These are phyloP conservation scores for Cryptocheilus praepositus DNA, from an alignment of 2,888 invertebrate species.

Conservation along the genomic window DNA sequence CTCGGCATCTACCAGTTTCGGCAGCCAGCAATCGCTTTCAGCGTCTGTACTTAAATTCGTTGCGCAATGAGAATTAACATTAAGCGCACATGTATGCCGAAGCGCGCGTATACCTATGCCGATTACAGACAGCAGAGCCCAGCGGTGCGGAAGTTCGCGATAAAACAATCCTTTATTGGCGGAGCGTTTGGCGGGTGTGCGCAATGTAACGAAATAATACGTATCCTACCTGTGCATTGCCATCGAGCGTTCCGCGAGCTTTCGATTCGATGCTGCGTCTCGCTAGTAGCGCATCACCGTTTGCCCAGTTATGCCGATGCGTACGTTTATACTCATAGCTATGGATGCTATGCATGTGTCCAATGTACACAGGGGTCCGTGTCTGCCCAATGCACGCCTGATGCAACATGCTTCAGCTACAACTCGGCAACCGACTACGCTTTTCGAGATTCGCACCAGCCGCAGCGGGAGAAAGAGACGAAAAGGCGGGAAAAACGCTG, in stretches of 20 bases:
- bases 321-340: too few species aligned
- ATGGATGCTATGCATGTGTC: background rate
- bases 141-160: conserved; percentile 61
- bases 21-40: too few species aligned
- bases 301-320: too few species aligned
- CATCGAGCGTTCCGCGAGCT: too few species aligned
- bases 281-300: too few species aligned
- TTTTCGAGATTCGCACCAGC: too few species aligned
- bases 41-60: too few species aligned
- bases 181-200: conserved; percentile 40
- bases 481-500: conserved; percentile 7
- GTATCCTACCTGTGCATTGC: conserved; percentile 21
- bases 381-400: conserved; percentile 11
- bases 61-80: conserved; percentile 42
- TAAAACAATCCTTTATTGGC: conserved; percentile 63
- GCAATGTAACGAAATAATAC: conserved; percentile 65
- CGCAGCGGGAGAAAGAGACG: conserved; percentile 6
- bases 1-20: too few species aligned
- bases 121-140: conserved; percentile 53
- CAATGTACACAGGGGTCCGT: conserved; percentile 28
- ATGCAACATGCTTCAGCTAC: conserved; percentile 15
- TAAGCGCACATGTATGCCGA: conserved; percentile 16
- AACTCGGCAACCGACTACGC: too few species aligned
- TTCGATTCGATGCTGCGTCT: too few species aligned
- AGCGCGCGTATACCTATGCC: conserved; percentile 34